Evolutionary conservation across 2,797 vertebrate genomes (phyloP), one percentile per base, ranked within the genome.

Genomic region (Clarias pachynema): DNA sequence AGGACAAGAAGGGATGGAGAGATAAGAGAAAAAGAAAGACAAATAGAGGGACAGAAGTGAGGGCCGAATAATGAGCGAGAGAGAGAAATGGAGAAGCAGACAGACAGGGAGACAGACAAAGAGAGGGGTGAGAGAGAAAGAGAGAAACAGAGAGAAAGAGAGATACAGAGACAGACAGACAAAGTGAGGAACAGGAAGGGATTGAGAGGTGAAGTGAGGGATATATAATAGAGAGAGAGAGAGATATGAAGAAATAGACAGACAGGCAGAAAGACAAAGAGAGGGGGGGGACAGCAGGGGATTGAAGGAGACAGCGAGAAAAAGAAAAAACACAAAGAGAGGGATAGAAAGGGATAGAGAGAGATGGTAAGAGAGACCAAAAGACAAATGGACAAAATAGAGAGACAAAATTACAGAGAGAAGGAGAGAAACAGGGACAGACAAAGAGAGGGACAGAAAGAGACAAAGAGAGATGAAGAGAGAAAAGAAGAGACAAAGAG

Each of bases 101-200:
- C 10, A 49, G 9, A 63, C 1, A 63, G 62, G 24, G n/a, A 62
- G 60, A 63, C 22, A 62, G 60, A 63, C 22, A 63, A 24, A 63
- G 60, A n/a, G 1, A 26, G 60, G 22, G 22, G 10, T 10, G n/a
- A 65, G 1, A 65, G n/a, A 62, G 7, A 63, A 22, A 2, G 24
- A 63, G 60, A 62, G 60, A 63, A 10, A 63, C 60, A 4, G 60
- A 2, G 7, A 40, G 10, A 8, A 7, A 49, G 10, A 49, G 44
- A 49, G 44, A 49, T 2, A 49, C 12, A 49, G 8, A 9, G 20
- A 37, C 7, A 9, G 66, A 69, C 37, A 40, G 8, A 49, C 1
- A 14, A 1, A 37, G 24, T n/a, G 3, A 49, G 40, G 14, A 9
- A 8, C 0, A 2, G 5, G 10, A 2, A 18, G 0, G 5, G 2